A percentile compares a stretch with the other conserved stretches of the same genome.
Evolutionary conservation across 2,113 vertebrate genomes (phyloP).

Genomic region (Dasyornis broadbenti): DNA sequence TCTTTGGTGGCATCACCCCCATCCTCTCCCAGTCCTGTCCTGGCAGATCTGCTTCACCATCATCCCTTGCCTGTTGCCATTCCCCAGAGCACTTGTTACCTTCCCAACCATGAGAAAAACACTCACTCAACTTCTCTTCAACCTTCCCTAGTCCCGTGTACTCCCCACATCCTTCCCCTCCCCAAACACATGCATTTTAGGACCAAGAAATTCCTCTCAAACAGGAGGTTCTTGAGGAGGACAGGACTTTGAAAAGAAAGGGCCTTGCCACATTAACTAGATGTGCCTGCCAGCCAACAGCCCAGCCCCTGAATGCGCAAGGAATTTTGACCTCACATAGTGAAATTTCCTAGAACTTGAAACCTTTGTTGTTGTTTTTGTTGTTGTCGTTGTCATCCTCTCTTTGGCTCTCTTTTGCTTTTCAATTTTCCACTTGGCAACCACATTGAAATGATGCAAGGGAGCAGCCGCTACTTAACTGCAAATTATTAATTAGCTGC

Average conservation of each 20-base stretch:
- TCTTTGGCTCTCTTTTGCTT: conserved; percentile 14
- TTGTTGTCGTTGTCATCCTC: not conserved
- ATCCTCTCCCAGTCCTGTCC: not conserved
- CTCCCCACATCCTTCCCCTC: not conserved
- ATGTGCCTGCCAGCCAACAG: not conserved
- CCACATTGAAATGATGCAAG: not conserved
- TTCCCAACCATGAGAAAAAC: not conserved
- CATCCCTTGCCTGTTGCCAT: not conserved
- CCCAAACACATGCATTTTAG: not conserved
- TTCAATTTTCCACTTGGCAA: conserved; percentile 50
- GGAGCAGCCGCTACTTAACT: not conserved
- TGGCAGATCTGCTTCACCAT: not conserved
- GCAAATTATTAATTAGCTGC: conserved; percentile 63
- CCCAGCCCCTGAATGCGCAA: not conserved
- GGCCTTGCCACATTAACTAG: not conserved
- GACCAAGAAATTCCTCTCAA: not conserved
- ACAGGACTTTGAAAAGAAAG: not conserved
- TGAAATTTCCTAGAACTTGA: conserved; percentile 57
- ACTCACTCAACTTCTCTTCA: not conserved
- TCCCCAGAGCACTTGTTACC: not conserved
- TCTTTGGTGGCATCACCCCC: not conserved
- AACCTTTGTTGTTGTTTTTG: conserved; percentile 40
- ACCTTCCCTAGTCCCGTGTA: not conserved
- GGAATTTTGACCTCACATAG: conserved; percentile 32
- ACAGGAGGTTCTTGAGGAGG: not conserved